These are phyloP conservation scores for Spea hammondii DNA, from an alignment of 2,797 vertebrate species.

Conservation along the genomic window DNA sequence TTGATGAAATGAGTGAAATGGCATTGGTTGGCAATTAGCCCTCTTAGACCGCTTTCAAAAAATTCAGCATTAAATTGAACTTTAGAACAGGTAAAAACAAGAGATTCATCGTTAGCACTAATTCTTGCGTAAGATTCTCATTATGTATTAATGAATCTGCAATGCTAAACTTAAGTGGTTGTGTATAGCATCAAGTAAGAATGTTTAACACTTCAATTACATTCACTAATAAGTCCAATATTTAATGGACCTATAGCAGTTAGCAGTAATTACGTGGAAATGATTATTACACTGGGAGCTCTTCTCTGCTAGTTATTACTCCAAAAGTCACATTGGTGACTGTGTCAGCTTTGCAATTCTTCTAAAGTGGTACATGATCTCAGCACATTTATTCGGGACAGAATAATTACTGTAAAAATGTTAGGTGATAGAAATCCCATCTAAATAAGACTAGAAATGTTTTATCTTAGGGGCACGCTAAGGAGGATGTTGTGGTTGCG, in stretches of 20 bases:
- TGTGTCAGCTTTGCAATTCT: not conserved
- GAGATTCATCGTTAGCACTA: constrained; percentile 59
- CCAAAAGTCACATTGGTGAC: not conserved
- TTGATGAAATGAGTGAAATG: constrained; percentile 3
- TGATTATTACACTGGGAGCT: constrained; percentile 26
- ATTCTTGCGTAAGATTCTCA: constrained; percentile 55
- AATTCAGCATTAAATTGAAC: constrained; percentile 59
- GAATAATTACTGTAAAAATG: no score
- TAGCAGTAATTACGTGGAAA: constrained; percentile 37
- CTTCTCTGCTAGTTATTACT: constrained; percentile 1
- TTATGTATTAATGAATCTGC: constrained; percentile 28
- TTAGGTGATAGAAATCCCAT: no score
- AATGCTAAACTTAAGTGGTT: constrained; percentile 20
- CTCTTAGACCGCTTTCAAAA: constrained; percentile 26
- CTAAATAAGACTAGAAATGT: no score
- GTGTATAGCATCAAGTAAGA: constrained; percentile 19
- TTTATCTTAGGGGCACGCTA: no score
- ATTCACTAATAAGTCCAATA: constrained; percentile 19
- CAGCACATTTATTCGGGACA: no score
- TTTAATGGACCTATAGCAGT: constrained; percentile 23
- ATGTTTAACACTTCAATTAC: constrained; percentile 15
- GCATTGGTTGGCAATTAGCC: constrained; percentile 7
- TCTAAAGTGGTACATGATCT: no score
- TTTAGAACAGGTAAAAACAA: constrained; percentile 62
- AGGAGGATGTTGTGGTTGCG: no score